phyloP scores from a whole-genome alignment of 2,797 vertebrate species.

The Malacoctenus gilli region DNA sequence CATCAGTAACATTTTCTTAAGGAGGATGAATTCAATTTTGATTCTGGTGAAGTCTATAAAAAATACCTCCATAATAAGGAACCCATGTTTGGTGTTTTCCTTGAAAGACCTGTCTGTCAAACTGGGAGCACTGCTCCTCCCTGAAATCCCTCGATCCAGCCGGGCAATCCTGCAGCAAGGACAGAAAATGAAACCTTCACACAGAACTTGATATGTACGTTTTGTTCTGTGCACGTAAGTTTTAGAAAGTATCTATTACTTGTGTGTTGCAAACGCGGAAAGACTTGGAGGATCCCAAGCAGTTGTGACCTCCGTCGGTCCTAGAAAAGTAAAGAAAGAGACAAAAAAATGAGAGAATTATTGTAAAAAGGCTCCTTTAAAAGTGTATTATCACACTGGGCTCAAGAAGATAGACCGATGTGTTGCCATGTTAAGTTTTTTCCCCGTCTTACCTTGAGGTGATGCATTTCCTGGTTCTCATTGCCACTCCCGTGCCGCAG shows the following conservation, averaged over 20 bases:
- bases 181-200: neutral
- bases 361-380: too few species aligned
- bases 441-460: conserved; percentile 84
- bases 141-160: conserved; percentile 85
- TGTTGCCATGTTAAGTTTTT: too few species aligned
- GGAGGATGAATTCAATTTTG: too few species aligned
- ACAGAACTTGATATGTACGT: neutral
- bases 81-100: conserved; percentile 87
- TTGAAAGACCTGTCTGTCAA: conserved; percentile 86
- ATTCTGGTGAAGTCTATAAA: too few species aligned
- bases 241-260: conserved; percentile 68
- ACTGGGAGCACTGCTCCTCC: conserved; percentile 89
- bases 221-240: neutral
- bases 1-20: too few species aligned
- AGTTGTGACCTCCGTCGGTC: conserved; percentile 86
- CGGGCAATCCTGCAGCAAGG: conserved; percentile 70
- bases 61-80: conserved; percentile 89
- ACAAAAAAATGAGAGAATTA: too few species aligned
- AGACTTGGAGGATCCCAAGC: conserved; percentile 85
- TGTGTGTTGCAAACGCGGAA: conserved; percentile 86
- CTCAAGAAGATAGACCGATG: neutral
- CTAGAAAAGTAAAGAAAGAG: conserved; percentile 69
- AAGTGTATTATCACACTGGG: too few species aligned
- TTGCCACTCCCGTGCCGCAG: conserved; percentile 88
- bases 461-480: conserved; percentile 85